phyloP scores from a whole-genome alignment of 2,797 vertebrate species.

The Rallus crepitans region DNA sequence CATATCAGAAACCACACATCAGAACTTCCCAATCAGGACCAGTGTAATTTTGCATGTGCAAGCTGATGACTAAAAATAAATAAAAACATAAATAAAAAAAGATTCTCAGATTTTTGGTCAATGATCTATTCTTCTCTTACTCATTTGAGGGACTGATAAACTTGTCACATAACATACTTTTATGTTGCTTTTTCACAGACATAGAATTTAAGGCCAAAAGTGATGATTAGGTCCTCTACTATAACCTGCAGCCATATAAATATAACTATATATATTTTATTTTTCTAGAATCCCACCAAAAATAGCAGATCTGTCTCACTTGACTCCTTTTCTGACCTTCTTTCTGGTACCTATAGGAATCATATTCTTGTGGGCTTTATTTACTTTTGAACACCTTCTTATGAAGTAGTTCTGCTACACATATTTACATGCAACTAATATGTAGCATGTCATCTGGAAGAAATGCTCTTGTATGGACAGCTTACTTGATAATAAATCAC shows the following conservation, averaged over 20 bases:
- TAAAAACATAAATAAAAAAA: too few relatives aligned
- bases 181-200: neutral
- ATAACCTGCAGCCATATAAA: neutral
- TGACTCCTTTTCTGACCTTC: neutral
- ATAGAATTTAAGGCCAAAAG: neutral
- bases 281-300: neutral
- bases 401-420: neutral
- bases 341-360: neutral
- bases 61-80: neutral
- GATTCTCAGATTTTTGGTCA: neutral
- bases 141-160: neutral
- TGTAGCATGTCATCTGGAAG: slow-evolving; percentile 6
- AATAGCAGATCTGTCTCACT: neutral
- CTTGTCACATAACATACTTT: too few relatives aligned
- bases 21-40: neutral
- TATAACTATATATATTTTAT: neutral
- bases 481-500: slow-evolving; percentile 13
- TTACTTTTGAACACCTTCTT: neutral
- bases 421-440: neutral
- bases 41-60: neutral
- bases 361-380: neutral
- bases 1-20: neutral
- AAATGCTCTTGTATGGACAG: neutral
- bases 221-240: neutral
- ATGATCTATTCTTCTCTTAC: neutral